A percentile compares a stretch with the other conserved stretches of the same genome.
These are phyloP conservation scores for Aldabrachelys gigantea DNA, from an alignment of 2,113 vertebrate species.

Conservation along the genomic window DNA sequence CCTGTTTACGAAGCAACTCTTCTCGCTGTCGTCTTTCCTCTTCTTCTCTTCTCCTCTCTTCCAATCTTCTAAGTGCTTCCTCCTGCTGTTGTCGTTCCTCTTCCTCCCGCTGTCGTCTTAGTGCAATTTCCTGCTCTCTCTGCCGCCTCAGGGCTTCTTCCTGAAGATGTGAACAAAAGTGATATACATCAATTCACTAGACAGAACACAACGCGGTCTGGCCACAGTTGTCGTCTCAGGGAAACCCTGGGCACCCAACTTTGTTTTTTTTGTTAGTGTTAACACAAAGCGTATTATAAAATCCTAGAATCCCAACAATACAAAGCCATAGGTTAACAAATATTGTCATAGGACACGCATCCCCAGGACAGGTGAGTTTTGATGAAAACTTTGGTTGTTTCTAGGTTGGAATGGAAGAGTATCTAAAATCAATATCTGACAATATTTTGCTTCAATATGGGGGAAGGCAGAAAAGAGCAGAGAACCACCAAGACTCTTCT, in stretches of 20 bases:
- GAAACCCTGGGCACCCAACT: not conserved
- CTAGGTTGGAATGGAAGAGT: not conserved
- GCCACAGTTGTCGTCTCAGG: not conserved
- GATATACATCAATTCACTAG: constrained; percentile 14
- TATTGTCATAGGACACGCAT: not conserved
- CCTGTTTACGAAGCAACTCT: constrained; percentile 94
- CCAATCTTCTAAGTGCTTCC: constrained; percentile 88
- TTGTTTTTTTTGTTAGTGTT: not conserved
- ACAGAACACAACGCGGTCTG: constrained; percentile 30
- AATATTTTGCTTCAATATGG: not conserved
- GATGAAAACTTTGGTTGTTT: not conserved
- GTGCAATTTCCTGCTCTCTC: constrained; percentile 89
- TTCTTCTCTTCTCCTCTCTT: constrained; percentile 92
- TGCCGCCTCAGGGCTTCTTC: constrained; percentile 85
- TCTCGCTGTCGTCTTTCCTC: constrained; percentile 92
- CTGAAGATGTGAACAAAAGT: constrained; percentile 59
- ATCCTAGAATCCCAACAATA: not conserved
- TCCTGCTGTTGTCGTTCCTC: constrained; percentile 94
- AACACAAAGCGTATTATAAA: not conserved
- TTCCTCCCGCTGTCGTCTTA: constrained; percentile 91
- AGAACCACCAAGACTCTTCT: not conserved
- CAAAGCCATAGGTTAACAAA: not conserved
- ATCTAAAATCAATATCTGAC: not conserved
- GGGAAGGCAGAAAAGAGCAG: not conserved
- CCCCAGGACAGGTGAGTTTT: not conserved